Percentiles rank a stretch among this genome's conserved stretches.
Evolutionary conservation across 2,888 invertebrate species (phyloP).

Genomic region (Torymus aiolomorphi): DNA sequence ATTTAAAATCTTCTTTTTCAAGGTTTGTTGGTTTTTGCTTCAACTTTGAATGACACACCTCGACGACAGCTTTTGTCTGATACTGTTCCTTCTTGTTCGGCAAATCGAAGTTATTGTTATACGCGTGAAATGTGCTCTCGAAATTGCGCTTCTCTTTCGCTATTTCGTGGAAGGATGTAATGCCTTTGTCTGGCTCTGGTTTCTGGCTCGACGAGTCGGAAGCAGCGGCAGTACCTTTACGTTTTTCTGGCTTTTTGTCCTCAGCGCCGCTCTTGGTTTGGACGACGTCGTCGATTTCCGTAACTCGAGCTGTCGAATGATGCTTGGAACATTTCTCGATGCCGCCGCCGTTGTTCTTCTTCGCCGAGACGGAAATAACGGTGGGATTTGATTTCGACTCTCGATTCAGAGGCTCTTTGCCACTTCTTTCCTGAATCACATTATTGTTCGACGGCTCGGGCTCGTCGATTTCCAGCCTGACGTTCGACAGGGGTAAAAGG

Average conservation of each 20-base stretch:
- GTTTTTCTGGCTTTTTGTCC: conserved; percentile 31
- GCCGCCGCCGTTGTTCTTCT: conserved; percentile 64
- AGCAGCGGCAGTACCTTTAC: background rate
- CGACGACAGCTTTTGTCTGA: background rate
- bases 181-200: conserved; percentile 1
- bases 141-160: conserved; percentile 35
- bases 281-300: conserved; percentile 39
- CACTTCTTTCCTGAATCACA: background rate
- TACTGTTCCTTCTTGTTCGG: conserved; percentile 31
- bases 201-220: background rate
- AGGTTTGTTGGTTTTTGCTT: background rate
- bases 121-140: background rate
- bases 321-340: conserved; percentile 65
- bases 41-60: conserved; percentile 20
- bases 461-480: conserved; percentile 70
- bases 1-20: background rate
- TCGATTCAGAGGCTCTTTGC: conserved; percentile 30
- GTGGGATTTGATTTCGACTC: conserved; percentile 44
- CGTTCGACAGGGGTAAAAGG: conserved; percentile 72
- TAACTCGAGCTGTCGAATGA: conserved; percentile 34
- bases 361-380: conserved; percentile 53
- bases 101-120: conserved; percentile 19
- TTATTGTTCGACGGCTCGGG: conserved; percentile 46
- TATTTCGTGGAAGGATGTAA: conserved; percentile 47
- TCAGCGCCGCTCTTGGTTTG: background rate